Conservation (phyloP, 1,140 invertebrate genomes). For the Leptoteleia sp. region DNA sequence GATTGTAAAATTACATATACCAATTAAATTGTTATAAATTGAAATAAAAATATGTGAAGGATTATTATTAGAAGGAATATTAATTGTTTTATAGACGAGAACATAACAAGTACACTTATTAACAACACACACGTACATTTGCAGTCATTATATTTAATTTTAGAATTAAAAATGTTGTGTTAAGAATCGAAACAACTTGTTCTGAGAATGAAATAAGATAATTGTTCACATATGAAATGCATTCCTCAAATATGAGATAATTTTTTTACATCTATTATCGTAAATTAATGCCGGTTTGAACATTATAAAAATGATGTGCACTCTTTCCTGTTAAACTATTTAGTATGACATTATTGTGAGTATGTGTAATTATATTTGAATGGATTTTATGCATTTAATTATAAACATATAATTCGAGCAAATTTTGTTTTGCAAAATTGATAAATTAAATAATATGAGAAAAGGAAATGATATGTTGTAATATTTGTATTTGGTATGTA, state of each 20-base stretch:
- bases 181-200: neutral
- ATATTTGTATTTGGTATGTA: conserved; percentile 48
- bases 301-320: too few species aligned
- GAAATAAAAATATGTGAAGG: too few species aligned
- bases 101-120: neutral
- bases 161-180: neutral
- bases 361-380: too few species aligned
- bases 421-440: conserved; percentile 1
- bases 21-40: too few species aligned
- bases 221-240: conserved; percentile 3
- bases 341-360: too few species aligned
- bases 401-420: conserved; percentile 1
- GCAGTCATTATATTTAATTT: conserved; percentile 5
- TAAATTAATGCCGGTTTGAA: too few species aligned
- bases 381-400: neutral
- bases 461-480: conserved; percentile 58
- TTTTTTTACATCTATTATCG: too few species aligned
- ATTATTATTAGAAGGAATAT: too few species aligned
- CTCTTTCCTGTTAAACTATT: too few species aligned
- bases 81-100: too few species aligned
- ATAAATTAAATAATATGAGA: conserved; percentile 19
- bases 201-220: neutral
- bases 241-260: neutral
- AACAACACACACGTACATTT: neutral
- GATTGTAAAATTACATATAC: too few species aligned